Base-by-base conservation (phyloP, 2,797 vertebrate genomes). In the Arctocebus calabarensis region DNA sequence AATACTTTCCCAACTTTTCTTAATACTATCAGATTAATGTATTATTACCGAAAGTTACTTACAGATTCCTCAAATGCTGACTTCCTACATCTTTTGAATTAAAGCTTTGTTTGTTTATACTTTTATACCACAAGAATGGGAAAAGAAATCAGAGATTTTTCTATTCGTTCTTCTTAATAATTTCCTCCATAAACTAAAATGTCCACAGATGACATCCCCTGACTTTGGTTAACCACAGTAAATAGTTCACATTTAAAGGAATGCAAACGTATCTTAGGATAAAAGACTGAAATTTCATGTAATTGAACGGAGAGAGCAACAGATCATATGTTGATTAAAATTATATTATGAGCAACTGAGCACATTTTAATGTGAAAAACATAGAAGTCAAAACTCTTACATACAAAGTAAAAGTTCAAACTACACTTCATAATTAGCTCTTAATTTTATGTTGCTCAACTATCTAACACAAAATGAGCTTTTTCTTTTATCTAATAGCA, bases 151-250 rank as follows among this genome's bases (percentile, higher is more conserved):
- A 70, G 22, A 61, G 37, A 78, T 22, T 14, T 74, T 88, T 88
- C 57, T 95, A 82, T 94, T 96, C 64, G 90, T 37, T 96, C 37
- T 82, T 79, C 86, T 75, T 88, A 93, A 96, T 85, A 87, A 89
- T 94, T 96, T 97, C 40, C 81, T 84, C n/a, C 37, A 78, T 77
- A 88, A 93, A 96, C 22, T 94, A 88, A 94, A n/a, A 83, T 66
- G 66, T 64, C 61, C 64, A 96, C 4, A 86, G 86, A n/a, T 66
- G 61, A 77, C 68, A 92, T 57, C 29, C 32, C 81, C 79, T 62
- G 73, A 11, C 37, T 97, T 77, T 68, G 40, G 84, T 95, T 95
- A 94, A 93, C 62, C 55, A 93, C 57, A 95, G 59, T 84, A 71
- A 95, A 45, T 9, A 93, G 88, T 78, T 96, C 93, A 93, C 32